Evolutionary conservation across 1,140 invertebrate species (phyloP).

Genomic region (Adelges cooleyi): DNA sequence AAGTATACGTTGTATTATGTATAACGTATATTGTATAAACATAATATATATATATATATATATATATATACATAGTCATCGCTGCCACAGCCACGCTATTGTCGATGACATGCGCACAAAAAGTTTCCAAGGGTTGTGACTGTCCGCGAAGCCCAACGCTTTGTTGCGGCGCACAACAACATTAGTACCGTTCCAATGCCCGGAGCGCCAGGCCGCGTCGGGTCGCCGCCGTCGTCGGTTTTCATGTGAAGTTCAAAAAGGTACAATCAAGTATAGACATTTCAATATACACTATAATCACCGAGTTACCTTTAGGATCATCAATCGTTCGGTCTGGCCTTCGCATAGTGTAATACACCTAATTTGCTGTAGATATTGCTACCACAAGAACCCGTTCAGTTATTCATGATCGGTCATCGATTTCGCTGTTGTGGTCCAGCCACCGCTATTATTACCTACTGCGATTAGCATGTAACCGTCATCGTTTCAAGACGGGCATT

Average conservation of each 20-base stretch:
- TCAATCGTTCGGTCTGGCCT: no score
- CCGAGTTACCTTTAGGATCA: background rate
- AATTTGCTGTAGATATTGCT: no score
- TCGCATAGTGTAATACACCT: no score
- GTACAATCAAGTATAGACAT: background rate
- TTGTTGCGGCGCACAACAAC: background rate
- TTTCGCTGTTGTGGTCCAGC: no score
- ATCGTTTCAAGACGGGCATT: conserved; percentile 17
- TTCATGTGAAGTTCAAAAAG: background rate
- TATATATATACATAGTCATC: background rate
- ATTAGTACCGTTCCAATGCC: background rate
- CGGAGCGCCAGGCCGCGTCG: background rate
- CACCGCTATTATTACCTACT: no score
- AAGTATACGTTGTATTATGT: no score
- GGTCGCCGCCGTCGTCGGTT: background rate
- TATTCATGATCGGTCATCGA: no score
- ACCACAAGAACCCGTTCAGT: no score
- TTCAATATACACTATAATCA: background rate
- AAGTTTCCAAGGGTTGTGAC: background rate
- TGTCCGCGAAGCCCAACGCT: background rate
- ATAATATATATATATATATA: background rate
- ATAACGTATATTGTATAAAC: no score
- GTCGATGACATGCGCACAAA: conserved; percentile 19
- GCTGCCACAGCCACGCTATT: background rate
- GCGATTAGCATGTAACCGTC: no score